Evolutionary conservation across 2,113 vertebrate species (phyloP), one percentile per base, ranked within the genome.

Genomic region (Solea senegalensis): DNA sequence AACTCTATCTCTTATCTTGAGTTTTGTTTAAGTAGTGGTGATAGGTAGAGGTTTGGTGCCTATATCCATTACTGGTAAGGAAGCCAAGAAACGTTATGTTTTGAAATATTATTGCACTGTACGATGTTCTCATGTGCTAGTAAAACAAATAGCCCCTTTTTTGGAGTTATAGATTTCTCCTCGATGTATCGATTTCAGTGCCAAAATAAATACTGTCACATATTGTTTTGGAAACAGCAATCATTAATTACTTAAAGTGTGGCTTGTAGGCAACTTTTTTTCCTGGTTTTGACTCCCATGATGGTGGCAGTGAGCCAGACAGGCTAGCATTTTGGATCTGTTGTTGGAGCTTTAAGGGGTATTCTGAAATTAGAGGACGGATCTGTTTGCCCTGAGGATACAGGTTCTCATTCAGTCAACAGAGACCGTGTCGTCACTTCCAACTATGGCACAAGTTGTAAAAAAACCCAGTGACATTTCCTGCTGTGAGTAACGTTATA

Each of bases 221-320:
- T 34, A 34, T 34, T 34, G 34, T 34, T 34, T 34, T 34, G 34
- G 34, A 34, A 34, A 34, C 34, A 34, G 54, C 15, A 52, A 21
- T n/a, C 21, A 40, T 56, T 43, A 66, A 65, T 57, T 5, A 50
- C 34, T 34, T 34, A 34, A 21, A 55, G 13, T 45, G 61, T 66
- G 14, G 44, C 48, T 55, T 48, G 27, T 41, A 44, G 48, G 16
- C 48, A 61, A 44, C 21, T 41, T 65, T 40, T 53, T 21, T 34
- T 34, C 5, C 21, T 44, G 39, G 8, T 63, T 53, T 60, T 41
- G 40, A 65, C 21, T 34, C 11, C 49, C 27, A 8, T 28, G 34
- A 1, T 45, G 43, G 4, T 57, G 54, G 55, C 54, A 62, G 28
- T 39, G 52, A 64, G 15, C 57, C 34, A 34, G 3, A 34, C 34